phyloP scores from a whole-genome alignment of 2,797 vertebrate genomes.

The Smutsia gigantea region DNA sequence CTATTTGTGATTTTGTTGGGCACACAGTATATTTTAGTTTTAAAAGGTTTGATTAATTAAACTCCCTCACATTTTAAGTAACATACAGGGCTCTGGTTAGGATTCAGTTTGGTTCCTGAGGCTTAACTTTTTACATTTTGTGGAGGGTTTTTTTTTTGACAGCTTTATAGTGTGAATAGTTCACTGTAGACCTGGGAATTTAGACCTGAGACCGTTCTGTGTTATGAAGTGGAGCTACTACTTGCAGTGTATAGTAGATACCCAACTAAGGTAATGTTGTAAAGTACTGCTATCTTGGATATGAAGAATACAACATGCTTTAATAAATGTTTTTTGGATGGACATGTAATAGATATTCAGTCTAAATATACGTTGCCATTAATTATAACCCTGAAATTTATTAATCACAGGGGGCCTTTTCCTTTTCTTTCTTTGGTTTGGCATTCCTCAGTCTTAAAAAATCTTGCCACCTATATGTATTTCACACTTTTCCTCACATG shows the following conservation, averaged over 20 bases:
- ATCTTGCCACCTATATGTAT: not conserved
- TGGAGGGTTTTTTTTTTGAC: slow-evolving; percentile 63
- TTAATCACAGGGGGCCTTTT: not conserved
- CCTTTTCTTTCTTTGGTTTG: not conserved
- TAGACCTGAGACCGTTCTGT: slow-evolving; percentile 66
- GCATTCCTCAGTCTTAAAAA: slow-evolving; percentile 39
- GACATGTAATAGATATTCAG: not conserved
- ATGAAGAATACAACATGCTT: slow-evolving; percentile 15
- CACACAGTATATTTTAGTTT: slow-evolving; percentile 73
- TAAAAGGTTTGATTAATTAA: slow-evolving; percentile 78
- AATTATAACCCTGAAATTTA: not conserved
- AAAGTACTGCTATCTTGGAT: slow-evolving; percentile 50
- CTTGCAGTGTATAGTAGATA: slow-evolving; percentile 1
- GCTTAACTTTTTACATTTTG: slow-evolving; percentile 62
- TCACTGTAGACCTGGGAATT: slow-evolving; percentile 58
- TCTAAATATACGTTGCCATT: not conserved
- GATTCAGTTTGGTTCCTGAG: slow-evolving; percentile 31
- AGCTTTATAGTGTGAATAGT: slow-evolving; percentile 37
- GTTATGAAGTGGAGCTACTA: slow-evolving; percentile 44
- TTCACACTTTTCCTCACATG: not conserved
- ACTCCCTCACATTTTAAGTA: slow-evolving; percentile 79
- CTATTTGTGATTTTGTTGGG: not conserved
- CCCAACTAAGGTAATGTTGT: slow-evolving; percentile 3
- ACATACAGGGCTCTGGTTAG: slow-evolving; percentile 55
- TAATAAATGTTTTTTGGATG: slow-evolving; percentile 42